These are phyloP conservation scores for Lophotriccus pileatus DNA, from an alignment of 2,797 vertebrate genomes.

Conservation along the genomic window DNA sequence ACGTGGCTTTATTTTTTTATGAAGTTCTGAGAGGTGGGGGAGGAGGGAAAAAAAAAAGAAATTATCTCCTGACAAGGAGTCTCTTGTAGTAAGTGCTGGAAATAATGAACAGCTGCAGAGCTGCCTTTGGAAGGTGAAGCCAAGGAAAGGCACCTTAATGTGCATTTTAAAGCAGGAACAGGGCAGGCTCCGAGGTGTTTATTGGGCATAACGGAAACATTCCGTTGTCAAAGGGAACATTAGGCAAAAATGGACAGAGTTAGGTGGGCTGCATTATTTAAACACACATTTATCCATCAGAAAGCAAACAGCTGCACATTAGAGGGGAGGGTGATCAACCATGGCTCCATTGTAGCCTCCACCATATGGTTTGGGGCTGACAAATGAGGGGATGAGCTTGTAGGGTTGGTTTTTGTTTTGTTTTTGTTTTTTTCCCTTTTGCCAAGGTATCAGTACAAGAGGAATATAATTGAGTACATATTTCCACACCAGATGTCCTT, in stretches of 20 bases:
- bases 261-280: neutral
- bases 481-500: neutral
- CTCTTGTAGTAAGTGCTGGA: slow-evolving; percentile 5
- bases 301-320: slow-evolving; percentile 1
- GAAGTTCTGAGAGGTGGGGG: neutral
- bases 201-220: neutral
- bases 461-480: neutral
- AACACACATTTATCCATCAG: slow-evolving; percentile 2
- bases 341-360: neutral
- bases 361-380: neutral
- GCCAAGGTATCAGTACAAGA: neutral
- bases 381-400: neutral
- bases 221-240: neutral
- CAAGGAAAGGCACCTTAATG: neutral
- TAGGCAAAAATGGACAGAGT: neutral
- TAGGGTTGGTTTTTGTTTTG: neutral
- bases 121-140: slow-evolving; percentile 3
- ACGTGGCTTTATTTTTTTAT: neutral
- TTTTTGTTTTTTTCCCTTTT: no score
- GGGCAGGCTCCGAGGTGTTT: neutral
- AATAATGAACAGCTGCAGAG: slow-evolving; percentile 17
- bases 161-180: neutral
- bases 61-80: slow-evolving; percentile 33
- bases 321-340: neutral
- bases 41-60: neutral